Percentiles rank a stretch among this genome's conserved stretches.
These are phyloP conservation scores for Trichacis sp. DNA, from an alignment of 2,888 invertebrate genomes.

Conservation along the genomic window DNA sequence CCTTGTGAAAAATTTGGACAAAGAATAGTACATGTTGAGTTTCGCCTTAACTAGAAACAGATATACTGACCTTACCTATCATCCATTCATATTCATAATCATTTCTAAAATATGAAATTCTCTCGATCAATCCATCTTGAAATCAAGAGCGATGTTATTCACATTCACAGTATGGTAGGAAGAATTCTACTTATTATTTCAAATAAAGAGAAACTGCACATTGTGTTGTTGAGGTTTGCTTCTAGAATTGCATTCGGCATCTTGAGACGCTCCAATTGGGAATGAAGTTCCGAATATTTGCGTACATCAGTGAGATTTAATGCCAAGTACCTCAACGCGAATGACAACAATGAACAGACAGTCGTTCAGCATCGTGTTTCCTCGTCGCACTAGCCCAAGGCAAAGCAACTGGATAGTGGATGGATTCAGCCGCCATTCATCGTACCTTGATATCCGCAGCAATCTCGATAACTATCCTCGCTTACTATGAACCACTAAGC, in stretches of 20 bases:
- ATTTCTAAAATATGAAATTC: no score
- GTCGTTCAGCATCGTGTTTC: constrained; percentile 51
- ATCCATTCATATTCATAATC: no score
- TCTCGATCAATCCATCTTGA: no score
- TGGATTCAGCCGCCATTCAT: constrained; percentile 55
- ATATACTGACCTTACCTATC: no score
- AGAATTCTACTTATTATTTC: no score
- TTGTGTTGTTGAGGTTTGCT: no score
- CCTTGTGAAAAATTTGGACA: no score
- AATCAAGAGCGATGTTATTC: no score
- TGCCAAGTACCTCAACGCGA: constrained; percentile 32
- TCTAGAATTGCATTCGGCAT: neutral
- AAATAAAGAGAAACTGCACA: no score
- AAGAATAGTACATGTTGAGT: no score
- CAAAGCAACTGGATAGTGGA: constrained; percentile 54
- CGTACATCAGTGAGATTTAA: constrained; percentile 31
- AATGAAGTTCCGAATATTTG: constrained; percentile 12
- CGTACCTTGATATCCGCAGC: constrained; percentile 53
- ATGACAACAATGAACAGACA: constrained; percentile 57
- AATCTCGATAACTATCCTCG: constrained; percentile 58
- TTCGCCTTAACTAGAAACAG: no score
- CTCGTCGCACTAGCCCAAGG: constrained; percentile 49
- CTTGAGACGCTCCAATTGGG: neutral
- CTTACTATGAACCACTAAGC: constrained; percentile 37
- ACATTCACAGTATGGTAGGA: no score